phyloP scores from a whole-genome alignment of 2,113 vertebrate species.

The Aptenodytes patagonicus region DNA sequence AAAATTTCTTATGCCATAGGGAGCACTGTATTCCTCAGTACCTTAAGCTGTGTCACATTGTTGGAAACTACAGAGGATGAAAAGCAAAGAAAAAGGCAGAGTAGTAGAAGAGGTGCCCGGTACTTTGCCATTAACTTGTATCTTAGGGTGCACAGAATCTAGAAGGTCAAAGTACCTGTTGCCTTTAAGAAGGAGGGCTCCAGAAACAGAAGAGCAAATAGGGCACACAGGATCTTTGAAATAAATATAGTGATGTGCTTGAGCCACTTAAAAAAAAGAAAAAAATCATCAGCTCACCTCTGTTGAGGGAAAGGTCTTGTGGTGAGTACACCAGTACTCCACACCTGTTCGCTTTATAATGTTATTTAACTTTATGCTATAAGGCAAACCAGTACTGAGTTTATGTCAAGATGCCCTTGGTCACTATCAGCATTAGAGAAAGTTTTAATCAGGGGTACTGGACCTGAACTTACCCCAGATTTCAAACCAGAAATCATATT shows the following conservation, averaged over 20 bases:
- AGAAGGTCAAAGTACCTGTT: background rate
- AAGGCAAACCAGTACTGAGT: background rate
- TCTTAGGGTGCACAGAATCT: background rate
- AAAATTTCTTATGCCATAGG: background rate
- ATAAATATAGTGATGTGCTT: background rate
- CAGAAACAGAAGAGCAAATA: background rate
- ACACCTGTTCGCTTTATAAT: background rate
- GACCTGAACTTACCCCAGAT: background rate
- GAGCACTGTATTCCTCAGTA: background rate
- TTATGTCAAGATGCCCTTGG: background rate
- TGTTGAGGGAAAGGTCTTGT: background rate
- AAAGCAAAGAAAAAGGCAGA: background rate
- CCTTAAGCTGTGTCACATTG: background rate
- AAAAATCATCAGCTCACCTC: background rate
- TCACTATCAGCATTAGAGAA: background rate
- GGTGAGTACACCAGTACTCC: background rate
- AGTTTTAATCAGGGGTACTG: background rate
- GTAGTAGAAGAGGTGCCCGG: background rate
- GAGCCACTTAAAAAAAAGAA: background rate
- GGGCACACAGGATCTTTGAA: background rate
- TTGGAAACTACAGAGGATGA: background rate
- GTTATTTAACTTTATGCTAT: background rate
- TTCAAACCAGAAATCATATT: background rate
- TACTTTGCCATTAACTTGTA: background rate
- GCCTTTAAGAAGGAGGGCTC: background rate